Evolutionary conservation across 2,797 vertebrate species (phyloP).

Genomic region (Lithobates sylvaticus): DNA sequence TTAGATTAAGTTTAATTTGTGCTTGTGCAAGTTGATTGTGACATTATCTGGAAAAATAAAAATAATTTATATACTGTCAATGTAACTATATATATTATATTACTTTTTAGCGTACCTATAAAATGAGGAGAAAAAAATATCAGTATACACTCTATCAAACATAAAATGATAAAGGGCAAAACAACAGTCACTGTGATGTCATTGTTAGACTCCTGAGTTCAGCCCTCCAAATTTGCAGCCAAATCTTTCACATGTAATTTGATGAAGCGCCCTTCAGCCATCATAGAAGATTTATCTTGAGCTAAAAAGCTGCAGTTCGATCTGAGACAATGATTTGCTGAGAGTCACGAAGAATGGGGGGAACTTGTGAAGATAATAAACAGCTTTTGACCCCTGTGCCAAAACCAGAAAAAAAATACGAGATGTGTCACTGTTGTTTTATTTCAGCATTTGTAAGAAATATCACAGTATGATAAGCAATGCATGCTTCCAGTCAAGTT

Average conservation of each 20-base stretch:
- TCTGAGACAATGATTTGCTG: slow-evolving; percentile 51
- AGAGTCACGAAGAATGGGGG: slow-evolving; percentile 48
- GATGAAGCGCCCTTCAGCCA: slow-evolving; percentile 46
- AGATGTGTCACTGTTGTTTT: slow-evolving; percentile 56
- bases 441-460: slow-evolving; percentile 56
- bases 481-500: slow-evolving; percentile 54
- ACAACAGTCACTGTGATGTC: slow-evolving; percentile 3
- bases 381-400: slow-evolving; percentile 57
- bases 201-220: slow-evolving; percentile 20
- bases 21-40: too few species aligned
- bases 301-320: slow-evolving; percentile 37
- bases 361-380: slow-evolving; percentile 56
- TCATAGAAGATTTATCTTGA: slow-evolving; percentile 45
- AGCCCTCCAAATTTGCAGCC: slow-evolving; percentile 29
- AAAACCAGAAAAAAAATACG: slow-evolving; percentile 48
- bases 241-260: slow-evolving; percentile 48
- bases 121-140: background rate
- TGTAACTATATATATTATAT: too few species aligned
- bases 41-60: too few species aligned
- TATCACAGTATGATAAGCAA: slow-evolving; percentile 30
- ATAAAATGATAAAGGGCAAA: background rate
- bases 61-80: too few species aligned
- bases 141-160: background rate
- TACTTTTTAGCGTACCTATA: background rate
- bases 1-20: too few species aligned